Conservation (phyloP, 2,113 vertebrate genomes). For the Sinocyclocheilus rhinocerous region DNA sequence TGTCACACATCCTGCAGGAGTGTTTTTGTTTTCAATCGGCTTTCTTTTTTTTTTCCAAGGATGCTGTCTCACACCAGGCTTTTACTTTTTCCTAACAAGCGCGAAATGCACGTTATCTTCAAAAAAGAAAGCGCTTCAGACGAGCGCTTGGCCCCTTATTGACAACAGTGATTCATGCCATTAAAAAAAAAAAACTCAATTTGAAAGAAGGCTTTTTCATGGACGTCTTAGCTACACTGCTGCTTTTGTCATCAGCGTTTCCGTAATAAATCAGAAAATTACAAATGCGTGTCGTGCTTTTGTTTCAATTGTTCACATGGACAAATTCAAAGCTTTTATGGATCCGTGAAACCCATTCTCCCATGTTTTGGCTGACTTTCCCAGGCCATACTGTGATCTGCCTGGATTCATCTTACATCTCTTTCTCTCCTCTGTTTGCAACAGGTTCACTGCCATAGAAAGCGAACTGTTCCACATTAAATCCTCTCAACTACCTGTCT, state of each 20-base stretch:
- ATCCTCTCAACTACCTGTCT: slow-evolving; percentile 68
- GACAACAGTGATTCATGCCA: slow-evolving; percentile 13
- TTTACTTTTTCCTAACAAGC: slow-evolving; percentile 34
- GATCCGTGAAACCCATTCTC: slow-evolving; percentile 51
- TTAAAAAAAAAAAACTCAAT: slow-evolving; percentile 17
- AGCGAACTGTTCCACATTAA: slow-evolving; percentile 52
- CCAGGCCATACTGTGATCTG: slow-evolving; percentile 51
- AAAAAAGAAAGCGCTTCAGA: slow-evolving; percentile 24
- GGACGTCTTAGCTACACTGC: slow-evolving; percentile 11
- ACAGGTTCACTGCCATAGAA: slow-evolving; percentile 52
- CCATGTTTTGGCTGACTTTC: slow-evolving; percentile 60
- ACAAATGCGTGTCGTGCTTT: slow-evolving; percentile 43
- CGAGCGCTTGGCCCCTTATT: too few species aligned
- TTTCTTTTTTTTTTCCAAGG: slow-evolving; percentile 22
- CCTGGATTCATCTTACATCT: slow-evolving; percentile 62
- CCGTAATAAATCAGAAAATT: slow-evolving; percentile 36
- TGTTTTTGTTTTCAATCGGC: slow-evolving; percentile 59
- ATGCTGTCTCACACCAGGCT: slow-evolving; percentile 44
- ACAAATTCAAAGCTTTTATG: slow-evolving; percentile 29
- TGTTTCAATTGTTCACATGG: slow-evolving; percentile 52
- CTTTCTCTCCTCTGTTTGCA: slow-evolving; percentile 45
- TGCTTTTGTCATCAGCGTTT: slow-evolving; percentile 49
- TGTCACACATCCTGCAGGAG: slow-evolving; percentile 65
- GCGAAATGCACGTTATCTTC: slow-evolving; percentile 45
- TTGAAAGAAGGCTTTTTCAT: slow-evolving; percentile 27